Evolutionary conservation across 2,113 vertebrate genomes (phyloP), one percentile per base, ranked within the genome.

Genomic region (Scomber colias): DNA sequence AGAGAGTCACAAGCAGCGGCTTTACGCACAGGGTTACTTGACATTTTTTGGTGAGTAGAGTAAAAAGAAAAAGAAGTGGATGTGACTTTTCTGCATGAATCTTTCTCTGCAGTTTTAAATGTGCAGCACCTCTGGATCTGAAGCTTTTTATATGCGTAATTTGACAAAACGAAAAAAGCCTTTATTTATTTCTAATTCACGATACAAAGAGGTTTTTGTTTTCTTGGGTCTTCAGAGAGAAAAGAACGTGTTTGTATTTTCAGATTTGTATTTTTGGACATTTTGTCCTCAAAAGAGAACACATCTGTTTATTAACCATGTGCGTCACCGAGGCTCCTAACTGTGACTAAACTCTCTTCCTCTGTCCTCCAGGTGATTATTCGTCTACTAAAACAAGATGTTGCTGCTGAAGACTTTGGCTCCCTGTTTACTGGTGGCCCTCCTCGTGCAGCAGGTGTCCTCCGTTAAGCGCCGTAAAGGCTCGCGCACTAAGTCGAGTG

Each of bases 401-500:
- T 92, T 95, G 91, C 91, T 81, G 78, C 72, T 93, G 56, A 85
- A 73, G 65, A 85, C 67, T 15, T 67, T 95, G 62, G 87, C 89
- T 48, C 74, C 95, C 45, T 74, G 97, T 45, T 77, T 94, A 74
- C 46, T 95, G 55, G n/a, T 96, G 64, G 83, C 93, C 46, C 89
- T 93, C 79, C 79, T 97, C 66, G 79, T 93, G 1, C 85, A 84
- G 45, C 93, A 92, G 46, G 54, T 94, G 50, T 86, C 59, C 31
- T 90, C 87, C 6, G 90, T 88, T 46, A 84, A 90, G 53, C 64
- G 89, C 76, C 35, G 83, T 50, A 40, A 40, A 40, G 6, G 35
- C 24, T 27, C 24, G 9, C 35, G 35, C 35, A 9, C 35, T 40
- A 88, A 83, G 16, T 87, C 66, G 61, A 53, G 68, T 1, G 70